Evolutionary conservation across 2,797 vertebrate genomes (phyloP), one percentile per base, ranked within the genome.

Genomic region (Halcyon badia): DNA sequence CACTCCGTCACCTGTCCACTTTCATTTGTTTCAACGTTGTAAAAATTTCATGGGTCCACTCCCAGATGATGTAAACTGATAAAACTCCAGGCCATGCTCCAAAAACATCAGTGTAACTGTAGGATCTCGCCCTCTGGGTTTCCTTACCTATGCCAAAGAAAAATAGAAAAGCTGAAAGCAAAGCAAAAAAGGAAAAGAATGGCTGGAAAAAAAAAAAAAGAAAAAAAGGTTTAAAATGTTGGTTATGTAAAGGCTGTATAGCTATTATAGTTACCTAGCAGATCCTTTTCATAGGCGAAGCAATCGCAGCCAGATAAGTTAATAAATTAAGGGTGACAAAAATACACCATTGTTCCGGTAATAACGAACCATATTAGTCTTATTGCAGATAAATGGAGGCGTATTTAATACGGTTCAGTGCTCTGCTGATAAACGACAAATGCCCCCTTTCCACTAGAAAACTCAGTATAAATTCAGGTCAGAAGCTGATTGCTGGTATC

Each of bases 241-340:
- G 76, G 61, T 94, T 97, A 92, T 72, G 3, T 91, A 94, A 95
- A 37, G 71, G 11, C 20, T 11, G 16, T 58, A 33, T 35, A 79
- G 87, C 89, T 91, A 26, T 81, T 81, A 52, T 19, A 81, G 48
- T 70, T 77, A 86, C 88, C 73, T 49, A 65, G 37, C 52, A 66
- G 51, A 70, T 76, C 73, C 83, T 89, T 88, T 73, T 70, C 66
- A 30, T 81, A 83, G 89, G 64, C 0, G 0, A 84, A 87, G 83
- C 70, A 71, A 89, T 82, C 0, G 0, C 70, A 95, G 78, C 42
- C 73, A 79, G 88, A 66, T 84, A 84, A 92, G 81, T 95, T 95
- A 76, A 87, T 93, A 87, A 87, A 94, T 94, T 96, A 96, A 92
- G 81, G 56, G 7, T 90, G 92, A 84, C 86, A 95, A 94, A 96